phyloP scores from a whole-genome alignment of 2,888 invertebrate genomes.

The Timandra comae region DNA sequence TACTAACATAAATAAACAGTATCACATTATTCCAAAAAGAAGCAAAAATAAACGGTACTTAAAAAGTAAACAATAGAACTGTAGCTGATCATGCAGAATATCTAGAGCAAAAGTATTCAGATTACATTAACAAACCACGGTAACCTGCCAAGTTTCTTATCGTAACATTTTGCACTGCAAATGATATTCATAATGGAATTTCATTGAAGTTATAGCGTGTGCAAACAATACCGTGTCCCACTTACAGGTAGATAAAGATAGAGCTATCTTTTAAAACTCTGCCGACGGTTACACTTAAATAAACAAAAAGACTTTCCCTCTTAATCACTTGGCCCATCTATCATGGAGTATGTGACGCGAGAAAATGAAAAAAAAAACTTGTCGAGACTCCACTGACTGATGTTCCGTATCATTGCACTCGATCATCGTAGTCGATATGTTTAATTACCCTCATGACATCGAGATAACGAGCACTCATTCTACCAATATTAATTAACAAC shows the following conservation, averaged over 20 bases:
- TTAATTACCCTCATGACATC: conserved; percentile 8
- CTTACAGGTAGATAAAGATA: conserved; percentile 33
- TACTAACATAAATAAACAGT: no score
- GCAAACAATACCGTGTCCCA: conserved; percentile 41
- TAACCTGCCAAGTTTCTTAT: conserved; percentile 17
- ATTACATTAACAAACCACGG: conserved; percentile 8
- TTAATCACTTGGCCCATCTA: conserved; percentile 34
- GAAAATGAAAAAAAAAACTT: conserved; percentile 23
- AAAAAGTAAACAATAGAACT: no score
- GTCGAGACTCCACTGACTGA: conserved; percentile 8
- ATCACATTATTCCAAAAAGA: no score
- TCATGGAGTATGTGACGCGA: conserved; percentile 24
- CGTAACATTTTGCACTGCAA: conserved; percentile 22
- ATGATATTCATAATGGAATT: conserved; percentile 29
- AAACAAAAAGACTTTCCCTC: conserved; percentile 38
- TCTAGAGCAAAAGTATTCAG: conserved; percentile 4
- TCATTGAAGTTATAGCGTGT: conserved; percentile 31
- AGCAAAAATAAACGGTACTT: no score
- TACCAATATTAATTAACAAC: no score
- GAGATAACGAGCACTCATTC: conserved; percentile 2
- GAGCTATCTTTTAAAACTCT: no score
- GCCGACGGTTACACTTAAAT: conserved; percentile 28
- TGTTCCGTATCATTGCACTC: conserved; percentile 10
- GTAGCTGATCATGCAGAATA: no score
- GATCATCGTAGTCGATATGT: conserved; percentile 10